A percentile compares a stretch with the other conserved stretches of the same genome.
phyloP scores from a whole-genome alignment of 2,888 invertebrate genomes.

The Mesorhabditis belari region DNA sequence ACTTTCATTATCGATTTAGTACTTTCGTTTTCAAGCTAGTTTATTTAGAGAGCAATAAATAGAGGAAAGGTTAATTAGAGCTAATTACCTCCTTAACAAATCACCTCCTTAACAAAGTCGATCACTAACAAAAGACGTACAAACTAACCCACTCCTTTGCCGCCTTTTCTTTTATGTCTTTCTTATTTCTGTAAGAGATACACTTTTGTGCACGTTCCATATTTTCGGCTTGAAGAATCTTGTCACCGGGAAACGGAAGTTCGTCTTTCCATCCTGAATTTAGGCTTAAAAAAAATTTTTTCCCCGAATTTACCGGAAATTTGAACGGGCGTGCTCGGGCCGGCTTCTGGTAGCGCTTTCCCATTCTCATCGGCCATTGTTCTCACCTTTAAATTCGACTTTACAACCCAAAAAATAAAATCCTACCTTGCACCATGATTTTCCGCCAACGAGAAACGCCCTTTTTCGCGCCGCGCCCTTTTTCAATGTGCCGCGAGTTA shows the following conservation, averaged over 20 bases:
- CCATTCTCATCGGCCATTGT: conserved; percentile 47
- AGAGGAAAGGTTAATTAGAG: too few species aligned
- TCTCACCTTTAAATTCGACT: conserved; percentile 16
- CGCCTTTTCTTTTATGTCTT: conserved; percentile 64
- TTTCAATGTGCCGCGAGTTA: conserved; percentile 76
- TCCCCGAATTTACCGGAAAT: not conserved
- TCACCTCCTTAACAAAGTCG: too few species aligned
- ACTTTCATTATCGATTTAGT: too few species aligned
- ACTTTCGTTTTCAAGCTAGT: too few species aligned
- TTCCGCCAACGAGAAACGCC: conserved; percentile 71
- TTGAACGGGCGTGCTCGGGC: conserved; percentile 40
- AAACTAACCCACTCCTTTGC: conserved; percentile 53
- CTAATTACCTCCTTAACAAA: too few species aligned
- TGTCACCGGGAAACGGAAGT: conserved; percentile 80
- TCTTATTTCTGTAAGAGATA: conserved; percentile 64
- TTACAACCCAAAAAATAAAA: not conserved
- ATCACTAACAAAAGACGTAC: too few species aligned
- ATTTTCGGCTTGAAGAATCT: conserved; percentile 72
- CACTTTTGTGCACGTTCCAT: conserved; percentile 67
- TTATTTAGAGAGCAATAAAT: too few species aligned
- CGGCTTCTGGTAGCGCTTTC: conserved; percentile 28
- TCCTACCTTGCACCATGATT: conserved; percentile 69
- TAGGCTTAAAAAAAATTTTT: not conserved
- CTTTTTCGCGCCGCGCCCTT: conserved; percentile 68
- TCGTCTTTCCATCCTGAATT: conserved; percentile 72